Evolutionary conservation across 2,113 vertebrate genomes (phyloP).

Genomic region (Cricetomys ansorgei): DNA sequence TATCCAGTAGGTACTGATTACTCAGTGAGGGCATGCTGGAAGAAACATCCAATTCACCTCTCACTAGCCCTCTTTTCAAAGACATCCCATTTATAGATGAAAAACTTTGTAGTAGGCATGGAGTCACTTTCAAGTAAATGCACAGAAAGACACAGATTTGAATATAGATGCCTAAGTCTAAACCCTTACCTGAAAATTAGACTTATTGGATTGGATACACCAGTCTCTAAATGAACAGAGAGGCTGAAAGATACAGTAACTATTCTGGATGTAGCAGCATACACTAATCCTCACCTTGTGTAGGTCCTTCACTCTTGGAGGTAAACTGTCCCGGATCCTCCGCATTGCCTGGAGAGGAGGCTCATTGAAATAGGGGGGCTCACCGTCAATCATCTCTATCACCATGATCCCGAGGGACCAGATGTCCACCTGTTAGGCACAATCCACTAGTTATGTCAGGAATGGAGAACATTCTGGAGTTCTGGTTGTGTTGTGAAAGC

Average conservation of each 20-base stretch:
- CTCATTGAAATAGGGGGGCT: conserved; percentile 99
- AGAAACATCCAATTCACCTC: neutral
- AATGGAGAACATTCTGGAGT: neutral
- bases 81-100: neutral
- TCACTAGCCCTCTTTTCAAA: neutral
- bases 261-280: fast-evolving
- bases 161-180: neutral
- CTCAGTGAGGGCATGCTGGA: neutral
- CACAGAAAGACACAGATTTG: neutral
- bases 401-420: conserved; percentile 99
- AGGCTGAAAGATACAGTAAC: neutral
- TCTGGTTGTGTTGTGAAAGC: neutral
- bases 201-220: neutral
- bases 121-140: neutral
- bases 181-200: neutral
- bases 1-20: neutral
- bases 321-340: conserved; percentile 98
- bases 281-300: conserved; percentile 91
- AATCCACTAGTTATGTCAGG: neutral
- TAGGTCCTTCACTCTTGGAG: conserved; percentile 95
- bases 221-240: neutral
- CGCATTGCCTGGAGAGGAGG: conserved; percentile 99
- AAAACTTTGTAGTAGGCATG: neutral
- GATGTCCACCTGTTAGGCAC: conserved; percentile 92
- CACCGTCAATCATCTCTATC: conserved; percentile 99